A percentile compares a stretch with the other conserved stretches of the same genome.
phyloP scores from a whole-genome alignment of 2,113 vertebrate genomes.

The Sprattus sprattus region DNA sequence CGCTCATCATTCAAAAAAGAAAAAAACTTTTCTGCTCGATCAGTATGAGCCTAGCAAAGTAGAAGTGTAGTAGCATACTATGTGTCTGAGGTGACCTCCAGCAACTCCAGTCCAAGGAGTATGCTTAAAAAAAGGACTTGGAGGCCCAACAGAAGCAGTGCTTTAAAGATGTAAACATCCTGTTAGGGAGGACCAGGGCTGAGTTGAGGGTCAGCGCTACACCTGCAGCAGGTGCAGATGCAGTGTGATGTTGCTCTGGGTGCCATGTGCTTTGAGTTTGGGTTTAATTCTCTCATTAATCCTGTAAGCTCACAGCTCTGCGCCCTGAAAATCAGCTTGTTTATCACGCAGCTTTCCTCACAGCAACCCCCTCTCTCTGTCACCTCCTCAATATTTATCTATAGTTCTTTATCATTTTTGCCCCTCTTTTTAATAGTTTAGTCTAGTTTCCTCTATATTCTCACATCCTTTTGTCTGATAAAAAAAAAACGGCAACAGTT shows the following conservation, averaged over 20 bases:
- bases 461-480: neutral
- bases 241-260: neutral
- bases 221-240: neutral
- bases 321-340: slow-evolving; percentile 64
- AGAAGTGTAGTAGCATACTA: neutral
- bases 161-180: neutral
- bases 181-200: neutral
- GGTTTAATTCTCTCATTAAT: slow-evolving; percentile 57
- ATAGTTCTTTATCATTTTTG: neutral
- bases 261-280: slow-evolving; percentile 12
- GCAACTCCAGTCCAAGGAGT: neutral
- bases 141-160: neutral
- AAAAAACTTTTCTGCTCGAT: neutral
- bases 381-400: neutral
- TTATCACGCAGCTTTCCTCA: slow-evolving; percentile 59
- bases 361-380: slow-evolving; percentile 9
- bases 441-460: neutral
- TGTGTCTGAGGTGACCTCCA: neutral
- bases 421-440: neutral
- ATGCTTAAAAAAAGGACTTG: neutral
- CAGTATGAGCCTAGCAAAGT: neutral
- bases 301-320: slow-evolving; percentile 64
- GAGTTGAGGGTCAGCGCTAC: neutral
- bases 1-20: neutral
- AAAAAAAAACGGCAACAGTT: slow-evolving; percentile 50